A percentile compares a stretch with the other conserved stretches of the same genome.
Evolutionary conservation across 2,888 invertebrate species (phyloP).

Genomic region (Andrena fulva): DNA sequence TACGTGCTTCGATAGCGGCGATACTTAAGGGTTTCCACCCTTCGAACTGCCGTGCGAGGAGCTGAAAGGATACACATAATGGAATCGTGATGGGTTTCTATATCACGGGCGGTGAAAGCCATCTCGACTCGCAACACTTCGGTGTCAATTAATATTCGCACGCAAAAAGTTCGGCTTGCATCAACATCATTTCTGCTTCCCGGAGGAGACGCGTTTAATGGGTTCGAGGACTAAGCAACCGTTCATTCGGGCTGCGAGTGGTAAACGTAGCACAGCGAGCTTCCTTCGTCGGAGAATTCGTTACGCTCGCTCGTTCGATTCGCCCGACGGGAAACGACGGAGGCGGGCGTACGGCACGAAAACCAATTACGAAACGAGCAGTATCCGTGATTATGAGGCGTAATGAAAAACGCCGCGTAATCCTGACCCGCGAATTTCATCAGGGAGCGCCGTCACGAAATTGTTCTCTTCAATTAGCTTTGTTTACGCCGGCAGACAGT

Average conservation of each 20-base stretch:
- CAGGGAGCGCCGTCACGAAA: conserved; percentile 2
- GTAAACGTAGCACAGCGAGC: not conserved
- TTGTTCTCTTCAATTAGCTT: conserved; percentile 44
- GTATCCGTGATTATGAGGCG: conserved; percentile 7
- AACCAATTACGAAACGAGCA: conserved; percentile 16
- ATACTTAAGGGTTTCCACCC: no score
- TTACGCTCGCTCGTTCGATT: not conserved
- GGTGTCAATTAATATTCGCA: not conserved
- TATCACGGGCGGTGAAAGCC: no score
- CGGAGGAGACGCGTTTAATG: not conserved
- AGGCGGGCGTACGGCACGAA: not conserved
- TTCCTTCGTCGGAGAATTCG: conserved; percentile 3
- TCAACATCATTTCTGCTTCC: not conserved
- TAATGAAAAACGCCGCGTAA: not conserved
- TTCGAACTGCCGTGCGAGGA: no score
- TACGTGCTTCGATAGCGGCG: no score
- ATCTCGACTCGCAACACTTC: not conserved
- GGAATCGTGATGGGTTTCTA: no score
- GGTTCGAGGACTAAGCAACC: not conserved
- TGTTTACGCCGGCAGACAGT: conserved; percentile 34
- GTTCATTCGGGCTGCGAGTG: not conserved
- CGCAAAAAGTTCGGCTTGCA: not conserved
- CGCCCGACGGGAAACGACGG: not conserved
- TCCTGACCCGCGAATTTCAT: not conserved
- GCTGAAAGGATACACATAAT: no score